Conservation (phyloP, 2,113 vertebrate species). For the Poeciliopsis retropinna region DNA sequence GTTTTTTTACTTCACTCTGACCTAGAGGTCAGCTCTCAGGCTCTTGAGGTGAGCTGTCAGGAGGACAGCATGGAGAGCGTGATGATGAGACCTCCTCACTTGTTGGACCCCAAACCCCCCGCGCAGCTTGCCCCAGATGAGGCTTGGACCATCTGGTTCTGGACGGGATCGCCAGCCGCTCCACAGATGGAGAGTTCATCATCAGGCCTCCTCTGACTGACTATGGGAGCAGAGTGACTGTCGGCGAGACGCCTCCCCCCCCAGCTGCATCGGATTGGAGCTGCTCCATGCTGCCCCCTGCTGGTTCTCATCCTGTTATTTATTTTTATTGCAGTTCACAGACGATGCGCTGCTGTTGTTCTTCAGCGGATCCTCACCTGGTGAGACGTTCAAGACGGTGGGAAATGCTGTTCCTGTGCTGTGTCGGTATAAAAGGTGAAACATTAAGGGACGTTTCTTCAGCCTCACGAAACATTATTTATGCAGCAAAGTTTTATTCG, state of each 20-base stretch:
- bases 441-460: not conserved
- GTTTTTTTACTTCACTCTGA: conserved; percentile 28
- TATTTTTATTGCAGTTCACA: conserved; percentile 12
- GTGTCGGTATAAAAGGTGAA: conserved; percentile 35
- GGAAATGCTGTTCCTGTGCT: conserved; percentile 4
- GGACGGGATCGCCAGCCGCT: not conserved
- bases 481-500: too few species aligned
- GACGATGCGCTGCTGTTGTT: conserved; percentile 17
- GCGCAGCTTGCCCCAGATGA: not conserved
- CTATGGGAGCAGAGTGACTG: conserved; percentile 34
- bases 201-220: conserved; percentile 30
- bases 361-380: too few species aligned
- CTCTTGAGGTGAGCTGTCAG: conserved; percentile 41
- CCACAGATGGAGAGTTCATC: not conserved
- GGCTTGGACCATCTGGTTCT: not conserved
- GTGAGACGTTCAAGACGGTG: too few species aligned
- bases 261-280: not conserved
- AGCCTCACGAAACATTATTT: not conserved
- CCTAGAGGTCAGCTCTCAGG: not conserved
- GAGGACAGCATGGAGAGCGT: conserved; percentile 37
- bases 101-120: not conserved
- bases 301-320: conserved; percentile 5
- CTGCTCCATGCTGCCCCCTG: conserved; percentile 33
- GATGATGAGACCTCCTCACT: conserved; percentile 23
- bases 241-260: not conserved